Percentiles rank a stretch among this genome's conserved stretches.
Evolutionary conservation across 2,113 vertebrate genomes (phyloP).

Genomic region (Vulpes lagopus): DNA sequence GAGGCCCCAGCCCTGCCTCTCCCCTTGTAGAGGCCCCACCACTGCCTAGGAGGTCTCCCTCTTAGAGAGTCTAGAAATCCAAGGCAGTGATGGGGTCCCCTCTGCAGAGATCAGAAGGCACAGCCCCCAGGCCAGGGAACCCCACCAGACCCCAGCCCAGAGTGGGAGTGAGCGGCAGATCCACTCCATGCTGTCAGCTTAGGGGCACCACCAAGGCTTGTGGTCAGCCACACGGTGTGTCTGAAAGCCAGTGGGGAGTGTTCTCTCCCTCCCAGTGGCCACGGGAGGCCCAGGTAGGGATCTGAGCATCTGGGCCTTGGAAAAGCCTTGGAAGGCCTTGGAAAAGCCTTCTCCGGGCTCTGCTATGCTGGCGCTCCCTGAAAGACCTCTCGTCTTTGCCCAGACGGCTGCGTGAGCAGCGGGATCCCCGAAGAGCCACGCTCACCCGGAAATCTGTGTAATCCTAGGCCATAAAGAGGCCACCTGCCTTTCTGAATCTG

Average conservation of each 20-base stretch:
- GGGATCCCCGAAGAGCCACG: fast-evolving
- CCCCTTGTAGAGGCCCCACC: fast-evolving
- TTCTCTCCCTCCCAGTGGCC: not conserved
- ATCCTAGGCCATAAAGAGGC: constrained; percentile 27
- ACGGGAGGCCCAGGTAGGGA: fast-evolving
- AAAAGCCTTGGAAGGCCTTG: not conserved
- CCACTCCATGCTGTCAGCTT: too few relatives aligned
- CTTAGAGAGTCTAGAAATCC: not conserved
- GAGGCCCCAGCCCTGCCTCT: not conserved
- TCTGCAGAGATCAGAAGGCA: not conserved
- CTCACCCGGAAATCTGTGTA: not conserved
- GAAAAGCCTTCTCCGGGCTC: too few relatives aligned
- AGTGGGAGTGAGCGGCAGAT: not conserved
- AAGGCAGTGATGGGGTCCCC: not conserved
- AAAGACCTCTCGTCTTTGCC: fast-evolving
- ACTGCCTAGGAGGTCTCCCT: too few relatives aligned
- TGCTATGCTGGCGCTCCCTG: too few relatives aligned
- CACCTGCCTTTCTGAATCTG: constrained; percentile 48
- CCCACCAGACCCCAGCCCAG: not conserved
- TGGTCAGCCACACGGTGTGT: fast-evolving
- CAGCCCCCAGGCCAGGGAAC: not conserved
- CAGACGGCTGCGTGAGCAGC: not conserved
- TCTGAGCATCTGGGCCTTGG: fast-evolving
- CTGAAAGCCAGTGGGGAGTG: not conserved
- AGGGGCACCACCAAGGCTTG: fast-evolving